Evolutionary conservation across 2,888 invertebrate genomes (phyloP), one percentile per base, ranked within the genome.

Genomic region (Lordiphosa fenestrarum): DNA sequence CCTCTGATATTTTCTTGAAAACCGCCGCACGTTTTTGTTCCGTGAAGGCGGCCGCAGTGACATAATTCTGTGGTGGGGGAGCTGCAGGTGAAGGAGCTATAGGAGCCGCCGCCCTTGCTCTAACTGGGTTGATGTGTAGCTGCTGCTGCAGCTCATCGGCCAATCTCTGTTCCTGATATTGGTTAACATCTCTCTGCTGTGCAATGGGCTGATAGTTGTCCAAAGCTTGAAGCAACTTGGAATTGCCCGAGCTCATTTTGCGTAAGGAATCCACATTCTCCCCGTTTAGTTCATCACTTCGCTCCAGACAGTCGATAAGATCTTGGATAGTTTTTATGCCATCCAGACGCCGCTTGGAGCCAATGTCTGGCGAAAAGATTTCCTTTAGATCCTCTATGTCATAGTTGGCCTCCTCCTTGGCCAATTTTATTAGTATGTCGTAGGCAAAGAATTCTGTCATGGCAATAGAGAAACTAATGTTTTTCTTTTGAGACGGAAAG

Each of bases 251-350:
- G 1, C 69, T 68, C 12, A 89, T 46, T 2, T 51, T 52, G 1
- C 62, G 67, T 0, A 89, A 40, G 0, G 73, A 71, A 2, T 80
- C 71, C 4, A 89, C 69, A 38, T 88, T 85, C 3, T 66, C 47
- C 53, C 86, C 86, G 1, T 67, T 78, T 0, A 89, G 63, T 0
- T 60, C 48, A 56, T 87, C 88, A n/a, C 61, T 61, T 0, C 85
- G 57, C 46, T 89, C 88, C 25, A 89, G 55, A 9, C 78, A 78
- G 42, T 86, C 88, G 2, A 89, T 66, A 1, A 89, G 50, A 9
- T 88, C 86, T 0, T 42, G 46, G 0, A 86, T 44, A 0, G 59
- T 65, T 0, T 53, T 56, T 5, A 89, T 88, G 1, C 69, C 66
- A 9, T 80, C 82, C 7, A 58, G 46, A 6, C 77, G 77, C 2